phyloP scores from a whole-genome alignment of 2,797 vertebrate genomes.

The Monodelphis domestica region DNA sequence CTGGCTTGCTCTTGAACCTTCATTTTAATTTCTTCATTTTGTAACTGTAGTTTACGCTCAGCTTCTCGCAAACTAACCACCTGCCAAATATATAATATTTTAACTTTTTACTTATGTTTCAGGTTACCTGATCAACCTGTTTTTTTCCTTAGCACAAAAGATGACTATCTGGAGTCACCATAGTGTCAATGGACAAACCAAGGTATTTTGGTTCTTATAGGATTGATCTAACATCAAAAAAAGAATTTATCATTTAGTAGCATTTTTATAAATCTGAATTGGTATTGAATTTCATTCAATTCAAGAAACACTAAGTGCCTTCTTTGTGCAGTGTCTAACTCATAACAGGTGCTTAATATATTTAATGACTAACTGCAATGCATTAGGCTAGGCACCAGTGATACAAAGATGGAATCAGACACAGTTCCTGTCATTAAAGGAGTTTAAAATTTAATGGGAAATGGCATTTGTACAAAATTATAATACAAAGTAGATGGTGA shows the following conservation, averaged over 20 bases:
- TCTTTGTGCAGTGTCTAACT: background rate
- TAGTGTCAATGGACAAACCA: background rate
- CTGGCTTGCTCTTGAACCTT: slow-evolving; percentile 86
- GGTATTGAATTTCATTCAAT: slow-evolving; percentile 14
- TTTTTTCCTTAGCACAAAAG: slow-evolving; percentile 11
- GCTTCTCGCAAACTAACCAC: slow-evolving; percentile 90
- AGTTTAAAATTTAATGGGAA: background rate
- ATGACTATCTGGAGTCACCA: slow-evolving; percentile 23
- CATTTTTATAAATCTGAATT: slow-evolving; percentile 55
- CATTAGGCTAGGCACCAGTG: background rate
- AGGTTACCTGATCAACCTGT: slow-evolving; percentile 34
- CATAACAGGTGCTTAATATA: background rate
- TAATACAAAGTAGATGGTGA: background rate
- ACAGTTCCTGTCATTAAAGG: background rate
- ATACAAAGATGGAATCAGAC: background rate
- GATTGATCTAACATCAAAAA: slow-evolving; percentile 36
- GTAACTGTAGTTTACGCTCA: slow-evolving; percentile 85
- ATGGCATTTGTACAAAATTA: background rate
- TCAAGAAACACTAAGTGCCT: background rate
- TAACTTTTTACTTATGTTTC: slow-evolving; percentile 45
- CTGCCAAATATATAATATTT: slow-evolving; percentile 82
- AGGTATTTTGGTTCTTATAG: background rate
- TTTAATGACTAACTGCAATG: background rate
- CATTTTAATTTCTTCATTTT: slow-evolving; percentile 89
- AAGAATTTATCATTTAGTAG: slow-evolving; percentile 37